Evolutionary conservation across 2,888 invertebrate species (phyloP).

Genomic region (Drosophila kuntzei): DNA sequence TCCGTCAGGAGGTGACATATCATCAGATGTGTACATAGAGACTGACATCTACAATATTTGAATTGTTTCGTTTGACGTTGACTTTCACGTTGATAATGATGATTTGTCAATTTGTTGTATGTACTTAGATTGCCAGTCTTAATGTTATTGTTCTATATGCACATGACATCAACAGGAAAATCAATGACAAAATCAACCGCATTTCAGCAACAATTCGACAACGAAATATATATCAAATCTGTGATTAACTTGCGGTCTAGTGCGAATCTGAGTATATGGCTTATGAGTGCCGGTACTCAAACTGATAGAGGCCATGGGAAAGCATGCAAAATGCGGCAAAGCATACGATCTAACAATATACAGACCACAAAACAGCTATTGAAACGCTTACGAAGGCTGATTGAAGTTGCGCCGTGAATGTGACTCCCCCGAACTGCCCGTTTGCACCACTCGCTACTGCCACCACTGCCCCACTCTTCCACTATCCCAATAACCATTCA

Average conservation of each 20-base stretch:
- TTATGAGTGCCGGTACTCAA: slow-evolving; percentile 10
- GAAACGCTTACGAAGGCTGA: slow-evolving; percentile 48
- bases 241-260: slow-evolving; percentile 60
- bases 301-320: slow-evolving; percentile 51
- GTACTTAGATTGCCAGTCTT: slow-evolving; percentile 20
- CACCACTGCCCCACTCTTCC: not conserved
- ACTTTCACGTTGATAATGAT: slow-evolving; percentile 48
- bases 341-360: slow-evolving; percentile 38
- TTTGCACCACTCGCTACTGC: not conserved
- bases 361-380: slow-evolving; percentile 51
- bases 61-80: slow-evolving; percentile 39
- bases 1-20: slow-evolving; percentile 33
- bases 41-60: slow-evolving; percentile 41
- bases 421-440: not conserved
- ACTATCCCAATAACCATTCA: not conserved
- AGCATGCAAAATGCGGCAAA: slow-evolving; percentile 38
- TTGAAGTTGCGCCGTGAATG: slow-evolving; percentile 34
- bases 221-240: slow-evolving; percentile 27
- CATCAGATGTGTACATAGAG: slow-evolving; percentile 9
- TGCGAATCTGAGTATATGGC: slow-evolving; percentile 4
- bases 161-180: slow-evolving; percentile 29
- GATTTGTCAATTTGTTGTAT: slow-evolving; percentile 51
- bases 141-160: slow-evolving; percentile 33
- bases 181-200: slow-evolving; percentile 57
- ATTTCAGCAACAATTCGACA: slow-evolving; percentile 53